phyloP scores from a whole-genome alignment of 1,140 invertebrate genomes.

The Dreissena rostriformis region DNA sequence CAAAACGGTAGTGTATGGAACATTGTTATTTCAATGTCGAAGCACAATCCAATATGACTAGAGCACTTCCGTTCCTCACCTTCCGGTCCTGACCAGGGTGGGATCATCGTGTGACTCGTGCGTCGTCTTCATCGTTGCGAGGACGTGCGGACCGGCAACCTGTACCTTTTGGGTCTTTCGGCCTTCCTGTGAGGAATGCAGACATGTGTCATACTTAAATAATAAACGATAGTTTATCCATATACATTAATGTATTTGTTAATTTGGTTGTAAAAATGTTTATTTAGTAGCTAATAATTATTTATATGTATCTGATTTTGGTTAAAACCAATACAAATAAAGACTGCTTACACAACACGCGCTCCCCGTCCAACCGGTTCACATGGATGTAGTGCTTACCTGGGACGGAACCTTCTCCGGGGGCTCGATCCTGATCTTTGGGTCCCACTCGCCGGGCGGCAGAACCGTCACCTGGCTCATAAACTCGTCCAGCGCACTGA shows the following conservation, averaged over 20 bases:
- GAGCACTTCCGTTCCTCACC: conserved; percentile 67
- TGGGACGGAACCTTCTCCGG: conserved; percentile 77
- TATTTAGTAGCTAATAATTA: too few species aligned
- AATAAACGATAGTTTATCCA: not conserved
- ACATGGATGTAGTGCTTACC: conserved; percentile 54
- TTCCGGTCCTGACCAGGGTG: conserved; percentile 88
- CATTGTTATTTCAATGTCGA: too few species aligned
- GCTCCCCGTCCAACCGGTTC: too few species aligned
- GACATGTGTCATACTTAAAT: not conserved
- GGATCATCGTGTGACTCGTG: conserved; percentile 87
- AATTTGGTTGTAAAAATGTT: not conserved
- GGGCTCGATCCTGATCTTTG: conserved; percentile 77
- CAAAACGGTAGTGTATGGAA: not conserved
- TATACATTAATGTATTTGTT: not conserved
- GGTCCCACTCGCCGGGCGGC: conserved; percentile 93
- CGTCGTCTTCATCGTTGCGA: conserved; percentile 81
- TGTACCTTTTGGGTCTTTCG: conserved; percentile 42
- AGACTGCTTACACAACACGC: too few species aligned
- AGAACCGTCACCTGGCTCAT: conserved; percentile 97
- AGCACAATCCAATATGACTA: too few species aligned
- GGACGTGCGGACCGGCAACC: conserved; percentile 38
- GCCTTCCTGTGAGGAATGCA: not conserved
- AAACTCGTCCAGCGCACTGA: conserved; percentile 97
- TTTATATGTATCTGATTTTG: too few species aligned
- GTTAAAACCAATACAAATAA: too few species aligned